A percentile compares a stretch with the other conserved stretches of the same genome.
These are phyloP conservation scores for Sepiola atlantica DNA, from an alignment of 2,888 invertebrate species.

Conservation along the genomic window DNA sequence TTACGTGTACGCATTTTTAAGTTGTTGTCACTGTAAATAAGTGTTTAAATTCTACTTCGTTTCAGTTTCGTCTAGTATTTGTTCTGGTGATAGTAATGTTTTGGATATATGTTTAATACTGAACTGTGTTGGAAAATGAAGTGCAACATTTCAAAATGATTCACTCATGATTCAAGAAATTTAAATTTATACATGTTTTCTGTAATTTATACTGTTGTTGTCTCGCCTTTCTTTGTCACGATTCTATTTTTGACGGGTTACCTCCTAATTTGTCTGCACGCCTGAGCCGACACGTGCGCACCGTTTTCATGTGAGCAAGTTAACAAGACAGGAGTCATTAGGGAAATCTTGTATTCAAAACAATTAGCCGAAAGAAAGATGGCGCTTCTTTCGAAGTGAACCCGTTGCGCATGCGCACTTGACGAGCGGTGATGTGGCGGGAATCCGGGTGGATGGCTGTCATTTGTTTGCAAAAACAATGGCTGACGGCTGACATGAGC, in stretches of 20 bases:
- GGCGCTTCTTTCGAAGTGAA: neutral
- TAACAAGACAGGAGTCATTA: conserved; percentile 32
- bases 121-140: too few relatives aligned
- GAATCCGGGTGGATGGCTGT: neutral
- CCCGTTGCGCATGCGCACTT: neutral
- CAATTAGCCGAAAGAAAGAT: neutral
- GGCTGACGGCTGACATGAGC: conserved; percentile 21
- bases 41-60: too few relatives aligned
- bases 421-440: neutral
- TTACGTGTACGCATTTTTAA: too few relatives aligned
- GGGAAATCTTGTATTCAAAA: conserved; percentile 32
- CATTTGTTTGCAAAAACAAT: neutral
- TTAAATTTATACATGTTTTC: too few relatives aligned
- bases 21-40: too few relatives aligned
- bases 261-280: neutral
- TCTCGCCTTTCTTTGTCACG: too few relatives aligned
- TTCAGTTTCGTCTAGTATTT: too few relatives aligned
- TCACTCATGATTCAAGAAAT: too few relatives aligned
- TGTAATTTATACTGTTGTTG: too few relatives aligned
- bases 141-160: too few relatives aligned
- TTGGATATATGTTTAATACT: too few relatives aligned
- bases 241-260: neutral
- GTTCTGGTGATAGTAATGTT: too few relatives aligned
- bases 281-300: neutral
- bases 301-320: neutral